Evolutionary conservation across 2,888 invertebrate species (phyloP), one percentile per base, ranked within the genome.

Genomic region (Seira ritae): DNA sequence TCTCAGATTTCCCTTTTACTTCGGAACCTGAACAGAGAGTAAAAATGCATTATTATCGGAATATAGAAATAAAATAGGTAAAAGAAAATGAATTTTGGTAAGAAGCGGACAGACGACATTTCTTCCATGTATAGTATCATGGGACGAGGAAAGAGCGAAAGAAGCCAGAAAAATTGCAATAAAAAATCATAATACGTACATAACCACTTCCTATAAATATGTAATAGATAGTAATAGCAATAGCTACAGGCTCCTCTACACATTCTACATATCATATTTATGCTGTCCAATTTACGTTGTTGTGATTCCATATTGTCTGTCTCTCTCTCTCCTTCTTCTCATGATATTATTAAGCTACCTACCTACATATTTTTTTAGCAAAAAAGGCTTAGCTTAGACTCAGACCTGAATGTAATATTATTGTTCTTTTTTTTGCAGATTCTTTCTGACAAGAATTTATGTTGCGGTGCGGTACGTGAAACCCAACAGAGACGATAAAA

Each of bases 361-460:
- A 4, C 20, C 71, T n/a, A n/a, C n/a, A n/a, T n/a, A n/a, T 31
- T 31, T 31, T 31, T 31, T 31, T 2, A 4, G 31, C 31, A 31
- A 8, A 31, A 31, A n/a, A n/a, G n/a, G 31, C 31, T 31, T 31
- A 31, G 31, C n/a, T n/a, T n/a, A n/a, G n/a, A n/a, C n/a, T n/a
- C n/a, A n/a, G n/a, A n/a, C n/a, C n/a, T n/a, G n/a, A n/a, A 31
- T 4, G 31, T 31, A 31, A 31, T 31, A 31, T 31, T 55, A 15
- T 55, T 55, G 23, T 60, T 37, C 10, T 68, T 42, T 31, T 73
- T 77, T 69, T 77, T 73, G 77, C 78, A 78, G 78, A 77, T 46
- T 31, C 31, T 31, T n/a, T 31, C 72, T 83, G 83, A 78, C 83
- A 83, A 76, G 67, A 78, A 83, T 83, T 83, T 83, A 83, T 83